Evolutionary conservation across 30 jellyfish, hydroid and myxozoan genomes (phyloP), one percentile per base, ranked within the genome.

Genomic region (Cassiopea xamachana): DNA sequence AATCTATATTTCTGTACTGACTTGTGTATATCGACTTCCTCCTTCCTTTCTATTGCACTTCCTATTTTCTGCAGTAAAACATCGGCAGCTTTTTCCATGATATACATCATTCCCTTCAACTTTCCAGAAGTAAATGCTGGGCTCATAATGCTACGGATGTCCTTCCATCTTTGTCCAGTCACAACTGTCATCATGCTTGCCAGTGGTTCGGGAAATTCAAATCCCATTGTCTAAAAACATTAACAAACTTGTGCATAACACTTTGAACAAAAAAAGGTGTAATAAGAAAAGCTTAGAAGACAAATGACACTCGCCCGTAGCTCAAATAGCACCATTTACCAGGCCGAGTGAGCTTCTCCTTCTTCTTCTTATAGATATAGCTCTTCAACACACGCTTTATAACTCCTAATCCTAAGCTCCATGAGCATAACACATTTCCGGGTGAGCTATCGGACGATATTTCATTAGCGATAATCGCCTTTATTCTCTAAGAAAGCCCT

Each of bases 111-210:
- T 39, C 61, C 61, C 58, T 84, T 93, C 27, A 93, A 60, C 64
- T 84, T 93, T 17, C 98, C 97, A 60, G 98, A 85, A 8, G 97
- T 73, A 83, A 93, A 93, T 14, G 90, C 78, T 10, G 98, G 98
- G 14, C 97, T 78, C 84, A 89, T n/a, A 10, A 84, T 80, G 49
- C 91, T 89, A 8, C 97, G 80, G 27, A 93, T 75, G 77, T 83
- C 61, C 83, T 84, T 93, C 98, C 98, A 93, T 55, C 94, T 55
- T 59, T 87, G 90, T 7, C 98, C 98, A 1, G 78, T 87, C 9
- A 93, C 81, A 60, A 45, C 48, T 1, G 89, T 80, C 92, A 91
- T 1, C 90, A 83, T 84, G 62, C 97, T 83, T 4, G 79, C 88
- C 50, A 82, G 60, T 6, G 97, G 97, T 60, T 90, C 97, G 17